Conservation (phyloP, 1,140 invertebrate species). For the Idris sp. region DNA sequence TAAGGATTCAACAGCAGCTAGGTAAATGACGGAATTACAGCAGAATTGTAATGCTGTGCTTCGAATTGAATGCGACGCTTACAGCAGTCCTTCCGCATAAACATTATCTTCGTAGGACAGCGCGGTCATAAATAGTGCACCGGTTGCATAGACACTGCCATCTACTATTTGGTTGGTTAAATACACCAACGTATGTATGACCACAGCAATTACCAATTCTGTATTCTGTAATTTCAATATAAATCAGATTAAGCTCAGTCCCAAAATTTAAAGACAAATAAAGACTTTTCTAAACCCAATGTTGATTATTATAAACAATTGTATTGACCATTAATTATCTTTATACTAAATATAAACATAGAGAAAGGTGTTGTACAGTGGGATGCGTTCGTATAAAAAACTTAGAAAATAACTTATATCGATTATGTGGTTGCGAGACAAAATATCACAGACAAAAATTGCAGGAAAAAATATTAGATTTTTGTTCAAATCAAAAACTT, state of each 20-base stretch:
- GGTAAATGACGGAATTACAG: slow-evolving; percentile 36
- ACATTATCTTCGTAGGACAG: slow-evolving; percentile 51
- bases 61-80: slow-evolving; percentile 41
- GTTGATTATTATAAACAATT: too few relatives aligned
- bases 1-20: slow-evolving; percentile 34
- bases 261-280: too few relatives aligned
- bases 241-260: slow-evolving; percentile 30
- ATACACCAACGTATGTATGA: slow-evolving; percentile 32
- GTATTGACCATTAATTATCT: too few relatives aligned
- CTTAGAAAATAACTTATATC: too few relatives aligned
- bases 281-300: slow-evolving; percentile 1
- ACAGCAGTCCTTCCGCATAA: slow-evolving; percentile 35
- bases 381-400: too few relatives aligned
- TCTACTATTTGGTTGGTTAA: slow-evolving; percentile 26
- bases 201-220: slow-evolving; percentile 21
- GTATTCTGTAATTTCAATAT: slow-evolving; percentile 20
- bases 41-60: slow-evolving; percentile 23
- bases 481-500: too few relatives aligned
- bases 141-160: slow-evolving; percentile 38
- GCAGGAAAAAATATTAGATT: too few relatives aligned
- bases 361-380: too few relatives aligned
- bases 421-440: too few relatives aligned
- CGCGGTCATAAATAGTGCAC: slow-evolving; percentile 49
- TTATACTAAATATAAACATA: too few relatives aligned
- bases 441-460: too few relatives aligned